Evolutionary conservation across 2,113 vertebrate genomes (phyloP), one percentile per base, ranked within the genome.

Genomic region (Halcyon senegalensis): DNA sequence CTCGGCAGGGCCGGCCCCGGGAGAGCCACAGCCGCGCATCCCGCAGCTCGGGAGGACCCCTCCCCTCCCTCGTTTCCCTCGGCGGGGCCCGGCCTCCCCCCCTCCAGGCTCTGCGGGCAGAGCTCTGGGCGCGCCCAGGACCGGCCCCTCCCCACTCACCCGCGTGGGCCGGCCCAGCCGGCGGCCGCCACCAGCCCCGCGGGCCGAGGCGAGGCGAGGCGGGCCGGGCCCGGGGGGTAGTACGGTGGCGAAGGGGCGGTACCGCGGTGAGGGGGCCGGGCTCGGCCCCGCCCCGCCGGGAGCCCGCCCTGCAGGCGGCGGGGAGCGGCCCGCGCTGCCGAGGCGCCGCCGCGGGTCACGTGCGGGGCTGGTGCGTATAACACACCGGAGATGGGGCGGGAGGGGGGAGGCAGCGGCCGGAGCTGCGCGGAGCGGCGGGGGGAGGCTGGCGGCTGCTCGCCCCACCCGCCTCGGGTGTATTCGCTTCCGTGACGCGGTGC

Each of bases 281-380:
- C 48, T 50, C 48, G 39, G 84, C 59, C 16, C 5, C 18, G 74
- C 25, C 56, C 37, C 50, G 17, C 33, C 46, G n/a, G 0, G 20
- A 8, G 62, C 51, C 55, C 48, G 53, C 39, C 31, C 53, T 33
- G 33, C 23, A 67, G 44, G 64, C 28, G 24, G 8, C 20, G n/a
- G 43, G 51, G 77, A 77, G 90, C 44, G 28, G 66, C 51, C 5
- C 16, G 13, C n/a, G 37, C 66, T 4, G 62, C 41, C 16, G 73
- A 9, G 7, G 13, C n/a, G 37, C 64, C 3, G 62, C 41, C 16
- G 73, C 10, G 7, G 43, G 94, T 97, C 97, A 97, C 97, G 91
- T 93, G 97, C 35, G 28, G 5, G 44, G 37, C 27, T 16, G 62
- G 44, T 64, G 78, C 37, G 58, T 70, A 79, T 28, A 64, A 74